These are phyloP conservation scores for Morus bassanus DNA, from an alignment of 2,797 vertebrate species.

Conservation along the genomic window DNA sequence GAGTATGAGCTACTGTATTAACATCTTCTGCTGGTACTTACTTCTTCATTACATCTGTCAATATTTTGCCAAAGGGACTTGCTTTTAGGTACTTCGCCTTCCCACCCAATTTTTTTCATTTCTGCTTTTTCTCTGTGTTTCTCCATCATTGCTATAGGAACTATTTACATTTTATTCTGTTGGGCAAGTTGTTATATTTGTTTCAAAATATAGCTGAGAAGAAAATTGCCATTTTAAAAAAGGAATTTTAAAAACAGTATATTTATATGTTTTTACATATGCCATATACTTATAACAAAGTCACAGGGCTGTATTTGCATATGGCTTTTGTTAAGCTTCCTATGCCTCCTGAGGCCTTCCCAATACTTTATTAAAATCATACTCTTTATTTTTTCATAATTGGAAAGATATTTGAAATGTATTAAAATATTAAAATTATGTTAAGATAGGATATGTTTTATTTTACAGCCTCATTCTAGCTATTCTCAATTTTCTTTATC, in stretches of 20 bases:
- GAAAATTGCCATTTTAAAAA: not conserved
- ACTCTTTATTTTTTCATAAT: not conserved
- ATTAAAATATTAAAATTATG: not conserved
- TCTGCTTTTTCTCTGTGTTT: not conserved
- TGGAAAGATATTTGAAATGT: not conserved
- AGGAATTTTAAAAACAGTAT: not conserved
- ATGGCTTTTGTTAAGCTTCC: not conserved
- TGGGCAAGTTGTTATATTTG: not conserved
- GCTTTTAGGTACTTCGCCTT: not conserved
- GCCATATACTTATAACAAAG: not conserved
- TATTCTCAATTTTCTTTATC: conserved; percentile 8
- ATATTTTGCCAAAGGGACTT: conserved; percentile 2
- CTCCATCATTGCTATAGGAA: not conserved
- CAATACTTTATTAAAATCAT: not conserved
- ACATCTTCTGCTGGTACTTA: not conserved
- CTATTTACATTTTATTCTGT: not conserved
- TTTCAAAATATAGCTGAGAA: not conserved
- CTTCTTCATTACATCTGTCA: not conserved
- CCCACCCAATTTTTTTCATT: not conserved
- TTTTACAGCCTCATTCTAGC: not conserved
- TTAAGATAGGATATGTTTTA: not conserved
- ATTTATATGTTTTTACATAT: not conserved
- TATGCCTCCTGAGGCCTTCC: not conserved
- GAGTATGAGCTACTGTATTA: not conserved
- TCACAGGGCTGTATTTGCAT: not conserved